Evolutionary conservation across 2,888 invertebrate genomes (phyloP).

Genomic region (Dicycla oo): DNA sequence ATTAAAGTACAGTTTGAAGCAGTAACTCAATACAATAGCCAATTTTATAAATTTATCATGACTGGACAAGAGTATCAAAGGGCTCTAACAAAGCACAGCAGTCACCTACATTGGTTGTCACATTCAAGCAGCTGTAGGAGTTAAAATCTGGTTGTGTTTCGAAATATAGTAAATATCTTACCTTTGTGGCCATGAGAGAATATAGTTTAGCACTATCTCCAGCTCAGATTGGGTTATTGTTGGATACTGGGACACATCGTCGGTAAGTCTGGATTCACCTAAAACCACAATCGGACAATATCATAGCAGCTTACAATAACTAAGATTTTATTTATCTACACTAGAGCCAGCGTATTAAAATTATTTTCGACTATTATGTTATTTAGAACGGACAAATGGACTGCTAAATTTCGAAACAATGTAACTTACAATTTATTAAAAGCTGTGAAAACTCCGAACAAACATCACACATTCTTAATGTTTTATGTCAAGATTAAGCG

Average conservation of each 20-base stretch:
- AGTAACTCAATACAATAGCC: neutral
- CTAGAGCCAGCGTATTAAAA: constrained; percentile 37
- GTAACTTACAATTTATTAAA: constrained; percentile 92
- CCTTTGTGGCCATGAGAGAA: constrained; percentile 97
- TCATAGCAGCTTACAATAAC: constrained; percentile 41
- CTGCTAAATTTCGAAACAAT: constrained; percentile 86
- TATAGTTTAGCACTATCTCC: constrained; percentile 95
- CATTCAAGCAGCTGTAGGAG: constrained; percentile 28
- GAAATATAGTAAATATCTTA: constrained; percentile 74
- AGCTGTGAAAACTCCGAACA: constrained; percentile 98
- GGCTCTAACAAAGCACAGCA: constrained; percentile 58
- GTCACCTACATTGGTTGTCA: constrained; percentile 37
- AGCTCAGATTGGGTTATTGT: constrained; percentile 95
- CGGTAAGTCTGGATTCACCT: constrained; percentile 95
- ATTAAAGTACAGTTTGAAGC: constrained; percentile 5
- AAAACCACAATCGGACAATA: constrained; percentile 73
- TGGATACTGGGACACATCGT: constrained; percentile 94
- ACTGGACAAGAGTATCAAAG: constrained; percentile 35
- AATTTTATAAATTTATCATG: constrained; percentile 9
- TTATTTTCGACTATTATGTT: constrained; percentile 63
- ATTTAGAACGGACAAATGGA: constrained; percentile 70
- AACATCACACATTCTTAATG: constrained; percentile 95
- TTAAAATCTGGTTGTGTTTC: constrained; percentile 29
- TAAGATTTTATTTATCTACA: constrained; percentile 21
- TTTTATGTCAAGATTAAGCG: constrained; percentile 85